Base-by-base conservation (phyloP, 2,888 invertebrate species). In the Oscheius sp. region DNA sequence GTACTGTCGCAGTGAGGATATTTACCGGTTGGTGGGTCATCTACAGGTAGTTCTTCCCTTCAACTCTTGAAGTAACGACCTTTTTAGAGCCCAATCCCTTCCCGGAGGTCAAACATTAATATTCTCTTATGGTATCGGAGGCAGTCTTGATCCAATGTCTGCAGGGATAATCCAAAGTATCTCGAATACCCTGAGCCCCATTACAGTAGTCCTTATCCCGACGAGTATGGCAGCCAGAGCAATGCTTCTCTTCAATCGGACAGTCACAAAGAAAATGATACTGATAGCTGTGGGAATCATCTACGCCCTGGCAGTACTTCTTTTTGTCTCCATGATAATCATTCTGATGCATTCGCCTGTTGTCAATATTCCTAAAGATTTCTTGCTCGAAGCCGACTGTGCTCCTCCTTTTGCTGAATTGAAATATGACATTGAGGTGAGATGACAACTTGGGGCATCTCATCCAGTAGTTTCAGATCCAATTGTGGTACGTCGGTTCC, bases 11-110 rank as follows among this genome's bases (percentile, higher is more conserved):
- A 5, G 5, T 61, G 21, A n/a, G 61, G 43, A 21, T 61, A 9
- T 18, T 61, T 7, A 21, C 61, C 7, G 61, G 43, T 21, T 61
- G 61, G 61, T 43, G 29, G 21, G 61, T 61, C 45, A 61, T 43
- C 25, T 21, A 61, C 21, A 61, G 61, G 61, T 61, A 43, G 35
- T 6, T 35, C 35, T 9, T 35, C 35, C 3, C n/a, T n/a, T n/a
- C 5, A 9, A 35, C 9, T 6, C 35, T 35, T 3, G 3, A 35
- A 3, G 3, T 35, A 35, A 6, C 9, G 5, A 3, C 35, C 35
- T 9, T 35, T 35, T 35, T 9, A 35, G 35, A 9, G 35, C 35
- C 35, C 35, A 35, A 9, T 35, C 35, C 9, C 35, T 35, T 35
- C 35, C 35, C 3, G 35, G 35, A 6, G 58, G 58, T 3, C 58